A percentile compares a stretch with the other conserved stretches of the same genome.
Evolutionary conservation across 2,888 invertebrate genomes (phyloP).

Genomic region (Zygaena filipendulae): DNA sequence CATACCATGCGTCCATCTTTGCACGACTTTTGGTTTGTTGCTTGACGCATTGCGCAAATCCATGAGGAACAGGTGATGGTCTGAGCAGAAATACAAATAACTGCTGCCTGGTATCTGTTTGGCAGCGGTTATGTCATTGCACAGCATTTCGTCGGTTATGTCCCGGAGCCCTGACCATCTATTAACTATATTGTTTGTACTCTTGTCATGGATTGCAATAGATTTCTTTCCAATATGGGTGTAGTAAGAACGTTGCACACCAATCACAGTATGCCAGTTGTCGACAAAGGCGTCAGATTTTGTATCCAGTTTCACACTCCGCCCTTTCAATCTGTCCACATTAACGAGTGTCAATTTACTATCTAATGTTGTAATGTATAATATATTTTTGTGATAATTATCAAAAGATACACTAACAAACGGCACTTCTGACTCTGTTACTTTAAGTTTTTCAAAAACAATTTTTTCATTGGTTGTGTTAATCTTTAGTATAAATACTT

Average conservation of each 20-base stretch:
- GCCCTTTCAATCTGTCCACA: slow-evolving; percentile 39
- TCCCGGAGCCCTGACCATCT: slow-evolving; percentile 29
- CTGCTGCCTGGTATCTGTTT: slow-evolving; percentile 31
- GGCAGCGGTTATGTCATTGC: slow-evolving; percentile 39
- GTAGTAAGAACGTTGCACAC: slow-evolving; percentile 35
- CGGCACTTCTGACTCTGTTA: slow-evolving; percentile 35
- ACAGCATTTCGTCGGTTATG: slow-evolving; percentile 33
- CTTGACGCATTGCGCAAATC: slow-evolving; percentile 35
- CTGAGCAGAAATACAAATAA: slow-evolving; percentile 38
- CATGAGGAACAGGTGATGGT: slow-evolving; percentile 45
- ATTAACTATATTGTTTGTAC: slow-evolving; percentile 30
- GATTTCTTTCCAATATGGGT: slow-evolving; percentile 33
- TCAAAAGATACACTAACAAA: slow-evolving; percentile 53
- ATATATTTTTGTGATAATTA: slow-evolving; percentile 40
- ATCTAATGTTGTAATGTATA: slow-evolving; percentile 41
- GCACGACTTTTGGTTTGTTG: slow-evolving; percentile 33
- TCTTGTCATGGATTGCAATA: slow-evolving; percentile 49
- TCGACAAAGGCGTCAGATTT: slow-evolving; percentile 27
- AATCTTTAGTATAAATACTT: slow-evolving; percentile 41
- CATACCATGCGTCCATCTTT: slow-evolving; percentile 70
- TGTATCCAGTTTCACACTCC: slow-evolving; percentile 32
- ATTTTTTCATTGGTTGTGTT: slow-evolving; percentile 20
- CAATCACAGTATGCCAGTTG: slow-evolving; percentile 51
- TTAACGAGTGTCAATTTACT: slow-evolving; percentile 42
- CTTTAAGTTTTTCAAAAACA: slow-evolving; percentile 33